These are phyloP conservation scores for Nomada lathburiana DNA, from an alignment of 2,888 invertebrate species.

Conservation along the genomic window DNA sequence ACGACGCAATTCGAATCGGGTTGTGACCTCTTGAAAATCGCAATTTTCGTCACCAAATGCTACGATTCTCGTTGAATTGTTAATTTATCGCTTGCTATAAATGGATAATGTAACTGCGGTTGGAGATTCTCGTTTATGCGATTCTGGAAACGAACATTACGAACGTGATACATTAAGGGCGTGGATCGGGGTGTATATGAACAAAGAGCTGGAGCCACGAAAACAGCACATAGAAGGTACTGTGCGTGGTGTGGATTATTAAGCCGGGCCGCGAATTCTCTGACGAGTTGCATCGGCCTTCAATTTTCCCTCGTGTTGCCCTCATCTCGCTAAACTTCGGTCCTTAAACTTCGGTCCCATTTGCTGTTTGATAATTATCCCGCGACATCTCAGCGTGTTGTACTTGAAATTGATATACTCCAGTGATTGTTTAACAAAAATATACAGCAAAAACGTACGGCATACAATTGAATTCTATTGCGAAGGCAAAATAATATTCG, in stretches of 20 bases:
- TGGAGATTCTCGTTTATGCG: conserved; percentile 26
- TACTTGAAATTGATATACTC: background rate
- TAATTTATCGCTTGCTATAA: conserved; percentile 26
- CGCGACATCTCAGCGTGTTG: conserved; percentile 2
- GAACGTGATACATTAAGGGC: conserved; percentile 11
- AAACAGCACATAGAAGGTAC: background rate
- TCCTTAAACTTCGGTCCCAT: background rate
- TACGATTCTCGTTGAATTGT: background rate
- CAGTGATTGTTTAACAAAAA: conserved; percentile 6
- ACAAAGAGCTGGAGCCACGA: background rate
- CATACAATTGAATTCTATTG: too few species aligned
- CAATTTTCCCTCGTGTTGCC: conserved; percentile 18
- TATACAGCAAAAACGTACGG: background rate
- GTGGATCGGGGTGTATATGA: background rate
- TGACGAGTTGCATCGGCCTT: conserved; percentile 22
- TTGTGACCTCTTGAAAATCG: background rate
- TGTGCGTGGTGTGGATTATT: conserved; percentile 8
- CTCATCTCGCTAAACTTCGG: conserved; percentile 14
- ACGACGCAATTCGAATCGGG: background rate
- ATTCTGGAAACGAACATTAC: background rate
- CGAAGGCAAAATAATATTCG: too few species aligned
- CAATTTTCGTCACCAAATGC: conserved; percentile 2
- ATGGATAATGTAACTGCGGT: conserved; percentile 13
- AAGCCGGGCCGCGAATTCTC: conserved; percentile 5
- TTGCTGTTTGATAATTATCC: conserved; percentile 31